Conservation (phyloP, 2,797 vertebrate species). For the Schizopygopsis malacanthus region DNA sequence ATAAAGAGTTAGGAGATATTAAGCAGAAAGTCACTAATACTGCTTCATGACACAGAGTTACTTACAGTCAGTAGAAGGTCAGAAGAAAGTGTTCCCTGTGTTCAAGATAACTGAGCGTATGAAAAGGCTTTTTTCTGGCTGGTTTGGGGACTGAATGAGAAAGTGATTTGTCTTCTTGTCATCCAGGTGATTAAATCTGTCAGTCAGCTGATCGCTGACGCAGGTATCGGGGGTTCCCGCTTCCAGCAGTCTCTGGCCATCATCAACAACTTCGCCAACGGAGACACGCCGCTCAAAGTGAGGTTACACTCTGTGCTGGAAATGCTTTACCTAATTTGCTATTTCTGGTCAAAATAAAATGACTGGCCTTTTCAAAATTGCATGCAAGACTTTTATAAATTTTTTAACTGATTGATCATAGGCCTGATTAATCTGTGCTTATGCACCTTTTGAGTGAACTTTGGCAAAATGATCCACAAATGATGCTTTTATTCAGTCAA, state of each 20-base stretch:
- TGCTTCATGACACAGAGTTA: background rate
- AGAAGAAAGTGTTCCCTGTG: background rate
- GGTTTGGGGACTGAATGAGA: background rate
- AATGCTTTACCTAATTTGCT: background rate
- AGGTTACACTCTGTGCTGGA: constrained; percentile 56
- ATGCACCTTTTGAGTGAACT: background rate
- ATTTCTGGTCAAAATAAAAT: background rate
- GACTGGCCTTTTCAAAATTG: background rate
- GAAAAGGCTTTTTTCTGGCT: background rate
- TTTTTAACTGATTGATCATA: background rate
- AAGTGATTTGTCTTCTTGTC: background rate
- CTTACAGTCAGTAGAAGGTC: background rate
- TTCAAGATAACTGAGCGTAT: background rate
- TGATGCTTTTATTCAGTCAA: background rate
- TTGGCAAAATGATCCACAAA: background rate
- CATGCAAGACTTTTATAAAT: too few species aligned
- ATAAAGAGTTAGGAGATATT: background rate
- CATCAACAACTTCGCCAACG: constrained; percentile 98
- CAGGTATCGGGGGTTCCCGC: constrained; percentile 93
- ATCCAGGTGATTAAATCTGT: constrained; percentile 95
- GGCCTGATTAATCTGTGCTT: background rate
- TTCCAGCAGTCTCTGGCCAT: constrained; percentile 98
- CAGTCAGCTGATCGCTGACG: constrained; percentile 96
- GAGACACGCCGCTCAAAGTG: constrained; percentile 96
- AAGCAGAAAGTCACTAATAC: background rate